phyloP scores from a whole-genome alignment of 2,888 invertebrate genomes.

The Eustalomyia histrio region DNA sequence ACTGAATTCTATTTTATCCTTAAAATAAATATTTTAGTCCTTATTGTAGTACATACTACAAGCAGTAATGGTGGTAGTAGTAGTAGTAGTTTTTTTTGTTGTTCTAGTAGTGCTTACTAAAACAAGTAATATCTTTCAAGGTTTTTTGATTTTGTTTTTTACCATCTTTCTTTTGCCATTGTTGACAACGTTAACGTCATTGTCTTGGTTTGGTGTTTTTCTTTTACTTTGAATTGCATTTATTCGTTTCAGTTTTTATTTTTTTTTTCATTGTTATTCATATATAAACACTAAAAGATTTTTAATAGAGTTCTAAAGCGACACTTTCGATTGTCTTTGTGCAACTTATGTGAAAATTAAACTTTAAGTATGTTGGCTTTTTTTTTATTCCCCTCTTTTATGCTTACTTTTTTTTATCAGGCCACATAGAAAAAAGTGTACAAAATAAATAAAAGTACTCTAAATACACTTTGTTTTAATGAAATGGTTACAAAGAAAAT shows the following conservation, averaged over 20 bases:
- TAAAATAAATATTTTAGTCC: constrained; percentile 77
- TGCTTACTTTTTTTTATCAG: constrained; percentile 26
- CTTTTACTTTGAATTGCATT: not conserved
- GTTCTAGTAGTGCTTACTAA: constrained; percentile 3
- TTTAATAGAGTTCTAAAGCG: constrained; percentile 77
- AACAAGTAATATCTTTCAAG: constrained; percentile 49
- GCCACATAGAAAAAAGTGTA: not conserved
- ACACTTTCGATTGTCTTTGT: constrained; percentile 77
- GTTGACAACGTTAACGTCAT: constrained; percentile 67
- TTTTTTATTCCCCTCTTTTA: not conserved
- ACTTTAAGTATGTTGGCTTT: constrained; percentile 69
- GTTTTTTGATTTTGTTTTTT: constrained; percentile 52
- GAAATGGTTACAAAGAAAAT: constrained; percentile 51
- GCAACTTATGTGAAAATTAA: constrained; percentile 74
- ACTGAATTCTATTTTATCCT: constrained; percentile 77
- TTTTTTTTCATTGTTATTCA: constrained; percentile 35
- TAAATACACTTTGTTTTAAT: constrained; percentile 65
- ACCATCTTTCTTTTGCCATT: constrained; percentile 56
- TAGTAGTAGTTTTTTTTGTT: constrained; percentile 40
- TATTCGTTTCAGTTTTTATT: constrained; percentile 3
- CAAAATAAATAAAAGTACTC: constrained; percentile 65
- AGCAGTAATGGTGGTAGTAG: constrained; percentile 30
- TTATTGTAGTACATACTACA: constrained; percentile 64
- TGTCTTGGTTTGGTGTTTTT: constrained; percentile 60
- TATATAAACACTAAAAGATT: constrained; percentile 72